Evolutionary conservation across 2,888 invertebrate genomes (phyloP).

Genomic region (Yponomeuta malinellus): DNA sequence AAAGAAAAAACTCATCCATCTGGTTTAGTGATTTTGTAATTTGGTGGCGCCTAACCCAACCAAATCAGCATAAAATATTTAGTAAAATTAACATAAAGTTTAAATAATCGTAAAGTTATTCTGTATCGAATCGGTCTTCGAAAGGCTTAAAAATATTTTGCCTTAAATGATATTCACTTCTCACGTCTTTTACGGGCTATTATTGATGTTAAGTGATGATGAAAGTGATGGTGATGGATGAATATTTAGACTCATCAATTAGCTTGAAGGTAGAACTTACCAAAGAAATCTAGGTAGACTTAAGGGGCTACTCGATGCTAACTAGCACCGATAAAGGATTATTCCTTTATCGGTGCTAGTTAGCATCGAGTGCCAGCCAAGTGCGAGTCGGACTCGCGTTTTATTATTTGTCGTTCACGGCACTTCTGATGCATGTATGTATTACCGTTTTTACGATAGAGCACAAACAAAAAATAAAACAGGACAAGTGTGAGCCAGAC

Average conservation of each 20-base stretch:
- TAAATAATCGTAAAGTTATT: slow-evolving; percentile 1
- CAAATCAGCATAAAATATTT: neutral
- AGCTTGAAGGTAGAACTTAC: neutral
- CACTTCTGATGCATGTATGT: too few relatives aligned
- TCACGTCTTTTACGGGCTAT: neutral
- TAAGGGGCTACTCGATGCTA: too few relatives aligned
- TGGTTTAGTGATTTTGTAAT: neutral
- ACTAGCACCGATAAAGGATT: too few relatives aligned
- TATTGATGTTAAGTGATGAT: neutral
- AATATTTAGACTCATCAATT: neutral
- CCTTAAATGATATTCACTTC: neutral
- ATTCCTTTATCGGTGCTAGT: too few relatives aligned
- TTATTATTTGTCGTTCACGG: too few relatives aligned
- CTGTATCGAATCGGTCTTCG: neutral
- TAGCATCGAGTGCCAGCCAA: too few relatives aligned
- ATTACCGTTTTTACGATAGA: too few relatives aligned
- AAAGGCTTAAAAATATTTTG: neutral
- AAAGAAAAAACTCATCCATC: neutral
- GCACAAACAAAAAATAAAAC: too few relatives aligned
- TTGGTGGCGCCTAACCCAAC: neutral
- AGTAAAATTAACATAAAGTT: neutral
- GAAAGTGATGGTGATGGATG: neutral
- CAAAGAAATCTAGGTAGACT: too few relatives aligned
- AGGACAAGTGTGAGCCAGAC: too few relatives aligned
- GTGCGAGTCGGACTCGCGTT: too few relatives aligned